Percentiles rank a stretch among this genome's conserved stretches.
Evolutionary conservation across 92 coral and sea anemone genomes (phyloP).

Genomic region (Porites divaricata): DNA sequence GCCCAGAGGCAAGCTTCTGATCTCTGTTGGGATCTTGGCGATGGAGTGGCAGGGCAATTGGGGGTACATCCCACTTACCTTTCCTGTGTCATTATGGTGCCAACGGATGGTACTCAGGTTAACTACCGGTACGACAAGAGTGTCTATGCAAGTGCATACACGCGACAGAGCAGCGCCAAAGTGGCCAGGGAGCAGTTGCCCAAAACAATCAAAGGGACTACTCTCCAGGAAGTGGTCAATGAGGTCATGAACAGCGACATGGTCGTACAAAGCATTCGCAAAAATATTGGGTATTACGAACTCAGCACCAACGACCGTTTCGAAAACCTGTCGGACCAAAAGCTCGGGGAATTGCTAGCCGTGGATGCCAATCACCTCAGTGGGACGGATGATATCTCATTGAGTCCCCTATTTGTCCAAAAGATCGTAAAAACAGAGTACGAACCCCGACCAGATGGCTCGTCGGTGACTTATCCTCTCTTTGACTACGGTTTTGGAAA

Average conservation of each 20-base stretch:
- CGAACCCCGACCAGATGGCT: too few species aligned
- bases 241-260: constrained; percentile 19
- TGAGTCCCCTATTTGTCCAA: neutral
- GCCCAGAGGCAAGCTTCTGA: neutral
- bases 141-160: neutral
- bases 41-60: neutral
- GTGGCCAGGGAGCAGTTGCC: neutral
- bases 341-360: neutral
- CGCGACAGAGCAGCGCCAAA: neutral
- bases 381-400: neutral
- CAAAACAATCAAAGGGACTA: neutral
- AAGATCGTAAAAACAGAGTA: neutral
- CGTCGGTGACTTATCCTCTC: neutral
- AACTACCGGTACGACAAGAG: neutral
- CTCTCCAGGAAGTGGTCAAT: neutral
- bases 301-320: constrained; percentile 11
- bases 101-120: neutral
- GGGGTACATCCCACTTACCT: neutral
- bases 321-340: neutral
- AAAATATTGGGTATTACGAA: neutral
- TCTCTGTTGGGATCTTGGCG: constrained; percentile 5
- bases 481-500: constrained; percentile 16
- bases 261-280: neutral
- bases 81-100: neutral
- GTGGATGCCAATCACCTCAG: constrained; percentile 13